Evolutionary conservation across 2,797 vertebrate genomes (phyloP).

Genomic region (Rhinophrynus dorsalis): DNA sequence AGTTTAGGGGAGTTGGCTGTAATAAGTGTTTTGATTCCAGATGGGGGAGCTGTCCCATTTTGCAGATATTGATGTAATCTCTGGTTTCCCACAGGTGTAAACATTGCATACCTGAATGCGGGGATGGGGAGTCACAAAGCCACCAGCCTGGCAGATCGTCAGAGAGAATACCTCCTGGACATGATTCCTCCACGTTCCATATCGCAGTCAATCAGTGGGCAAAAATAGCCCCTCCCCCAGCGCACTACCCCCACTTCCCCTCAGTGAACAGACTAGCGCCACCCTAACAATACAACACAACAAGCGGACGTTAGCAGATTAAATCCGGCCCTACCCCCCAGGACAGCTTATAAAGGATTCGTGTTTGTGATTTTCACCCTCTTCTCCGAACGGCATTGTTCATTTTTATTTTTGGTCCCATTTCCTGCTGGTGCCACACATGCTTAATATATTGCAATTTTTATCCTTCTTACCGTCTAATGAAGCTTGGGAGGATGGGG

Average conservation of each 20-base stretch:
- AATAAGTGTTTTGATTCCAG: neutral
- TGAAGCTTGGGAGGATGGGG: neutral
- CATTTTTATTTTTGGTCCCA: neutral
- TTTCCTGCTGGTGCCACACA: conserved; percentile 15
- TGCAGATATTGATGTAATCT: neutral
- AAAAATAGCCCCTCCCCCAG: conserved; percentile 80
- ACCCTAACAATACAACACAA: conserved; percentile 76
- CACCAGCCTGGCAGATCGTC: conserved; percentile 89
- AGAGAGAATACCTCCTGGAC: conserved; percentile 95
- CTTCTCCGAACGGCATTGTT: conserved; percentile 11
- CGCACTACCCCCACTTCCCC: conserved; percentile 35
- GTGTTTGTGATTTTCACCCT: conserved; percentile 23
- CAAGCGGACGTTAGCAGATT: conserved; percentile 49
- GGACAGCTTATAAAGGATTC: conserved; percentile 29
- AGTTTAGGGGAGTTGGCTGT: neutral
- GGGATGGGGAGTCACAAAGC: conserved; percentile 88
- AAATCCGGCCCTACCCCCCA: conserved; percentile 40
- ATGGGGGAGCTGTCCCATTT: neutral
- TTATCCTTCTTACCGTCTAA: neutral
- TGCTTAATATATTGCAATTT: neutral
- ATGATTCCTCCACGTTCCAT: conserved; percentile 96
- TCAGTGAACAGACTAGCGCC: neutral
- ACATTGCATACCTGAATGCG: conserved; percentile 92
- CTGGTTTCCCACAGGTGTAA: conserved; percentile 75
- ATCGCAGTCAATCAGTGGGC: conserved; percentile 94